Percentiles rank a stretch among this genome's conserved stretches.
Conservation (phyloP, 2,113 vertebrate species). For the Sialia sialis region DNA sequence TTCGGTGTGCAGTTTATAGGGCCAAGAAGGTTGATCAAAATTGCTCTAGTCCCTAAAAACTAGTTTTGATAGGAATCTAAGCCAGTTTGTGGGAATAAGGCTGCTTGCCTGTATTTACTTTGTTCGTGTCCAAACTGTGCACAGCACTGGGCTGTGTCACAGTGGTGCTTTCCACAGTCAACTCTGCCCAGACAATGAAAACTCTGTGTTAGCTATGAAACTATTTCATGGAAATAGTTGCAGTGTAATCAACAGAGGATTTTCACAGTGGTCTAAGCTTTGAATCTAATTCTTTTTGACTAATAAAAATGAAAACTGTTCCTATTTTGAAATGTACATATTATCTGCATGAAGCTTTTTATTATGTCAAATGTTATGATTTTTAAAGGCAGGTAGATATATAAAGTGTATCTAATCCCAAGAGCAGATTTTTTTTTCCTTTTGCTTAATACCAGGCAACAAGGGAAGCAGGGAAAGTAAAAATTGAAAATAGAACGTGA, state of each 20-base stretch:
- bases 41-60: neutral
- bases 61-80: neutral
- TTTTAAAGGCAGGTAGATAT: neutral
- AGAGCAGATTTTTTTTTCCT: neutral
- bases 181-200: neutral
- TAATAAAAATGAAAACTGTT: neutral
- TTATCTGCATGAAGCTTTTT: neutral
- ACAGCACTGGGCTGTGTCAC: neutral
- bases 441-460: neutral
- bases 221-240: neutral
- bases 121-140: neutral
- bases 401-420: neutral
- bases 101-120: neutral
- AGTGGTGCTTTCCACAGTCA: neutral
- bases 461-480: neutral
- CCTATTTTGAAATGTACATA: neutral
- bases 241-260: neutral
- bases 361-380: neutral
- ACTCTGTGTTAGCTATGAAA: neutral
- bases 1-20: neutral
- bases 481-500: neutral
- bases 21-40: neutral
- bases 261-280: neutral
- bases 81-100: neutral
- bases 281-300: constrained; percentile 27